These are phyloP conservation scores for Pachyuromys duprasi DNA, from an alignment of 2,797 vertebrate species.

Conservation along the genomic window DNA sequence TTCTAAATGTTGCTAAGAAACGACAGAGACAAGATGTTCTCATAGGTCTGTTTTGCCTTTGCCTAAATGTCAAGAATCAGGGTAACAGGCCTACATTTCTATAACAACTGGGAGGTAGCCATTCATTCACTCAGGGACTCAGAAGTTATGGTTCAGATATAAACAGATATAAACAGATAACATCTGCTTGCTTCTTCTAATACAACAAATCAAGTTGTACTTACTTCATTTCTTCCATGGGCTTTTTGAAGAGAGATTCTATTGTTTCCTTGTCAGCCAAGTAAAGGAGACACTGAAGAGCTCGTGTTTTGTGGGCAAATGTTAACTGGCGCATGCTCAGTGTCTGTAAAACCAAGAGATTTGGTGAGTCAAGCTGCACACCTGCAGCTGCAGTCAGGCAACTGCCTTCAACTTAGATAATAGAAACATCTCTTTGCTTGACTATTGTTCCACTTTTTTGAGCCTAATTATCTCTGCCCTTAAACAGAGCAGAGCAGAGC, in stretches of 20 bases:
- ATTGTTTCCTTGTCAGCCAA: slow-evolving; percentile 91
- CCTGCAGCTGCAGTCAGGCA: rapidly evolving
- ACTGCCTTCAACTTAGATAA: neutral
- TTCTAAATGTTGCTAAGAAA: slow-evolving; percentile 15
- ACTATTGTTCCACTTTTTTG: neutral
- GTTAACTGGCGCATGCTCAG: slow-evolving; percentile 91
- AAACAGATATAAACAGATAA: neutral
- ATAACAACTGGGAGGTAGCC: rapidly evolving
- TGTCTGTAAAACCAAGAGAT: slow-evolving; percentile 85
- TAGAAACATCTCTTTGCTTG: neutral
- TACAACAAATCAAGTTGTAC: slow-evolving; percentile 51
- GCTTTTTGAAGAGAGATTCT: slow-evolving; percentile 92
- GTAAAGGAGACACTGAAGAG: slow-evolving; percentile 93
- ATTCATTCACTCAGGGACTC: neutral
- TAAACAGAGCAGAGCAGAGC: neutral
- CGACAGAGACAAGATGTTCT: neutral
- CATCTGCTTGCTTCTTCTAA: neutral
- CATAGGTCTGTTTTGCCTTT: neutral
- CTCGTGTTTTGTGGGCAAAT: slow-evolving; percentile 93
- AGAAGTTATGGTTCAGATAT: neutral
- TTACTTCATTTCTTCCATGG: slow-evolving; percentile 92
- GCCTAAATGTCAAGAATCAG: neutral
- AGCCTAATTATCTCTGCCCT: neutral
- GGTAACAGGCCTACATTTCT: neutral
- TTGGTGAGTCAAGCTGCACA: neutral